phyloP scores from a whole-genome alignment of 2,113 vertebrate genomes.

The Brachionichthys hirsutus region DNA sequence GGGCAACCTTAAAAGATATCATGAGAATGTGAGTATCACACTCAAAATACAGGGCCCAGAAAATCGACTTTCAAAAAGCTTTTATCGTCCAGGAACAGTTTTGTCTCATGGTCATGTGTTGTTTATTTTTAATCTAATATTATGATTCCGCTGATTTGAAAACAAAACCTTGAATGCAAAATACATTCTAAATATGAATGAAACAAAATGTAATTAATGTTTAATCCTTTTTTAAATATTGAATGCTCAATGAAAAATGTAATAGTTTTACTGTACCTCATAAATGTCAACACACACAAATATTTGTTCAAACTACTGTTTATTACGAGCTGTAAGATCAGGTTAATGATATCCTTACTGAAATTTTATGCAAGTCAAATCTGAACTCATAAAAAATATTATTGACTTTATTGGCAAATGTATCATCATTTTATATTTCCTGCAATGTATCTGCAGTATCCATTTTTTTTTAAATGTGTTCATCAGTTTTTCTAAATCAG shows the following conservation, averaged over 20 bases:
- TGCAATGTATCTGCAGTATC: conserved; percentile 12
- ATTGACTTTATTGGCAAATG: too few relatives aligned
- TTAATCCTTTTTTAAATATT: neutral
- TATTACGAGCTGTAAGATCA: too few relatives aligned
- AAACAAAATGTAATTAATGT: neutral
- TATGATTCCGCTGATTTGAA: conserved; percentile 6
- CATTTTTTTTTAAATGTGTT: neutral
- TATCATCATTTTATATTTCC: conserved; percentile 5
- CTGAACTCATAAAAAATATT: conserved; percentile 17
- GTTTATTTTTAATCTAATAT: conserved; percentile 8
- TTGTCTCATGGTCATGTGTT: conserved; percentile 19
- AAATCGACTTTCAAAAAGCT: conserved; percentile 31
- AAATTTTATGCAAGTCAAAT: neutral
- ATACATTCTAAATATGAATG: neutral
- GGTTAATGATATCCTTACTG: too few relatives aligned
- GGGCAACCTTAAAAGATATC: too few relatives aligned
- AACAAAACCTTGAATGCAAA: neutral
- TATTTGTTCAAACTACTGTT: too few relatives aligned
- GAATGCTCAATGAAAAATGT: too few relatives aligned
- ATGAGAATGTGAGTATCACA: too few relatives aligned
- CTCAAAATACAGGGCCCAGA: neutral
- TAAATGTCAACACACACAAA: too few relatives aligned
- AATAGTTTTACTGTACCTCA: too few relatives aligned
- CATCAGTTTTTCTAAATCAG: too few relatives aligned
- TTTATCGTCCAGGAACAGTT: conserved; percentile 15